phyloP scores from a whole-genome alignment of 2,888 invertebrate species.

The Harmothoe impar region DNA sequence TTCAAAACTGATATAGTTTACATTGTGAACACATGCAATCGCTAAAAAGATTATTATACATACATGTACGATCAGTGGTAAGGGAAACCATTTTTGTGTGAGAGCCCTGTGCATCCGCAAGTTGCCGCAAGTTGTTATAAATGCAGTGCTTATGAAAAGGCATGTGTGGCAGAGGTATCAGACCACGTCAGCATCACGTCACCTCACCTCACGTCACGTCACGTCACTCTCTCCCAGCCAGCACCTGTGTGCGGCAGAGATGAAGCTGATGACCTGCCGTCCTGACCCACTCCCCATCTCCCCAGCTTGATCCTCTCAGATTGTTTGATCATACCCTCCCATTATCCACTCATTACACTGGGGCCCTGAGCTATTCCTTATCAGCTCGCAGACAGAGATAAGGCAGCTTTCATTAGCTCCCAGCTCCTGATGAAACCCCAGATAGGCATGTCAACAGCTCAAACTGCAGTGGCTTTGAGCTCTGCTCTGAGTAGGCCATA shows the following conservation, averaged over 20 bases:
- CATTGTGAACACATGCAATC: no score
- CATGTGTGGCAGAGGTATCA: no score
- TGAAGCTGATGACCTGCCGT: background rate
- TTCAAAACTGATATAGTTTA: no score
- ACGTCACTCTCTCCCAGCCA: background rate
- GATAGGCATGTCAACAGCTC: slow-evolving; percentile 34
- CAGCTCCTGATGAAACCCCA: background rate
- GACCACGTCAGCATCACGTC: background rate
- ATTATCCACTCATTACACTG: slow-evolving; percentile 30
- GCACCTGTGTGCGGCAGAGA: background rate
- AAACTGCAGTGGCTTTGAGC: background rate
- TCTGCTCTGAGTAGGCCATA: background rate
- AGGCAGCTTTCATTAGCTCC: slow-evolving; percentile 13
- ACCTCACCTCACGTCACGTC: slow-evolving; percentile 2
- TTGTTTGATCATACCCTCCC: slow-evolving; percentile 38
- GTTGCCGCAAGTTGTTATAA: no score
- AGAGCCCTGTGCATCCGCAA: no score
- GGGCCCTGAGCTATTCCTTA: background rate
- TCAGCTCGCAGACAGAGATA: background rate
- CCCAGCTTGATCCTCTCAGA: background rate
- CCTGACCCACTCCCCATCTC: slow-evolving; percentile 8
- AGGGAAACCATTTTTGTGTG: no score
- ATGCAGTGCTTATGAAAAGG: no score
- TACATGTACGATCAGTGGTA: no score
- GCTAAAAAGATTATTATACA: no score